These are phyloP conservation scores for Hipparchia sbordonii DNA, from an alignment of 2,888 invertebrate species.

Conservation along the genomic window DNA sequence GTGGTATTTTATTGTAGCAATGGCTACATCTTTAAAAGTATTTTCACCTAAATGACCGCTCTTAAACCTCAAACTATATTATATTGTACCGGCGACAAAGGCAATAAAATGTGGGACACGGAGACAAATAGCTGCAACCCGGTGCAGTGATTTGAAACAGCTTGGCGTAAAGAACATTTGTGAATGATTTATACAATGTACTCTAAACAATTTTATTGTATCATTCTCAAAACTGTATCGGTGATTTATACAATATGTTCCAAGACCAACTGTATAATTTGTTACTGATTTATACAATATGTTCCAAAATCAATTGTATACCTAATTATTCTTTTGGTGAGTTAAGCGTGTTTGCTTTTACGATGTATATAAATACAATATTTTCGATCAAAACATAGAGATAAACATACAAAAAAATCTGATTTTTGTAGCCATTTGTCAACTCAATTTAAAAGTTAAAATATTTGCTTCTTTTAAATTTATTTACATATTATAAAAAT, in stretches of 20 bases:
- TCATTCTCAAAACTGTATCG: background rate
- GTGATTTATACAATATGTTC: background rate
- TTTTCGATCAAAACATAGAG: background rate
- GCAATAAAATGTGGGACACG: conserved; percentile 3
- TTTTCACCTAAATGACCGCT: background rate
- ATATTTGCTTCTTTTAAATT: too few relatives aligned
- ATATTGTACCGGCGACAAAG: background rate
- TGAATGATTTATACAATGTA: conserved; percentile 5
- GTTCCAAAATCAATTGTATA: background rate
- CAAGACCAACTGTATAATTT: background rate
- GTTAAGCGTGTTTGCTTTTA: conserved; percentile 9
- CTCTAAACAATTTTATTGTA: conserved; percentile 2
- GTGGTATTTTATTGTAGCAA: too few relatives aligned
- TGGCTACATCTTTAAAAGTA: background rate
- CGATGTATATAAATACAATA: background rate
- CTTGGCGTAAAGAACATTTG: conserved; percentile 5
- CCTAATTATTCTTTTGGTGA: background rate
- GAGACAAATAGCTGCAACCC: background rate
- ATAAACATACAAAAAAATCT: background rate
- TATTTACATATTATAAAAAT: too few relatives aligned
- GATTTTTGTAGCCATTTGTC: background rate
- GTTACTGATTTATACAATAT: background rate
- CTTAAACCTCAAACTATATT: background rate
- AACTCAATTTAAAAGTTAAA: too few relatives aligned
- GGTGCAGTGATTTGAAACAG: conserved; percentile 11